A percentile compares a stretch with the other conserved stretches of the same genome.
phyloP scores from a whole-genome alignment of 1,140 invertebrate species.

The Drosophila ambigua region DNA sequence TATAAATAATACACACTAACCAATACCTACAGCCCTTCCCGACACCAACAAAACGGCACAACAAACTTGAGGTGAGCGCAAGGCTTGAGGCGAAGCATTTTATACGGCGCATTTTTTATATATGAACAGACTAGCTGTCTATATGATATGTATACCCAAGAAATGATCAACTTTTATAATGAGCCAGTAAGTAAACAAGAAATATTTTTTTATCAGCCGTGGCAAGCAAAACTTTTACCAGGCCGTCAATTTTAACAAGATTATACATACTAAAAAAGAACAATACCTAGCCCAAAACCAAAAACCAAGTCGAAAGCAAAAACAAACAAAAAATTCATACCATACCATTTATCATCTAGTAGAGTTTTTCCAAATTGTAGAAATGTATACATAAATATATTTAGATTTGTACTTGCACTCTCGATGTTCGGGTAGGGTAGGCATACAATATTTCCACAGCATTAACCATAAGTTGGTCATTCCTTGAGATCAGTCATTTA shows the following conservation, averaged over 20 bases:
- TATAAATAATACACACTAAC: conserved; percentile 48
- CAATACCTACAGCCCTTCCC: conserved; percentile 58
- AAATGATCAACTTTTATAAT: conserved; percentile 76
- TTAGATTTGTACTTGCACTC: conserved; percentile 46
- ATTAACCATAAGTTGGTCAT: conserved; percentile 37
- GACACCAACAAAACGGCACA: conserved; percentile 37
- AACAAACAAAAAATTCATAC: conserved; percentile 35
- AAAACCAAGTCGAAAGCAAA: conserved; percentile 42
- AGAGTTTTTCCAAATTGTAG: conserved; percentile 79
- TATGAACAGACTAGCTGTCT: conserved; percentile 71
- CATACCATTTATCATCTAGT: conserved; percentile 67
- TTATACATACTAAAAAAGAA: conserved; percentile 52
- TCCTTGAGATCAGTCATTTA: conserved; percentile 12
- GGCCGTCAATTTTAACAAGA: conserved; percentile 75
- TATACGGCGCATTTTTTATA: conserved; percentile 78
- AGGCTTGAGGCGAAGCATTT: conserved; percentile 67
- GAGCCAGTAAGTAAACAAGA: conserved; percentile 75
- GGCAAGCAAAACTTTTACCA: conserved; percentile 73
- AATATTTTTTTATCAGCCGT: conserved; percentile 79
- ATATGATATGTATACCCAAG: conserved; percentile 61
- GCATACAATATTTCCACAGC: conserved; percentile 26
- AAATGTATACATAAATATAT: conserved; percentile 57
- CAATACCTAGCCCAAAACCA: conserved; percentile 32
- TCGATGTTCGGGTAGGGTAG: conserved; percentile 21
- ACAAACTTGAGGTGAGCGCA: conserved; percentile 50